phyloP scores from a whole-genome alignment of 2,113 vertebrate genomes.

The Dinomys branickii region DNA sequence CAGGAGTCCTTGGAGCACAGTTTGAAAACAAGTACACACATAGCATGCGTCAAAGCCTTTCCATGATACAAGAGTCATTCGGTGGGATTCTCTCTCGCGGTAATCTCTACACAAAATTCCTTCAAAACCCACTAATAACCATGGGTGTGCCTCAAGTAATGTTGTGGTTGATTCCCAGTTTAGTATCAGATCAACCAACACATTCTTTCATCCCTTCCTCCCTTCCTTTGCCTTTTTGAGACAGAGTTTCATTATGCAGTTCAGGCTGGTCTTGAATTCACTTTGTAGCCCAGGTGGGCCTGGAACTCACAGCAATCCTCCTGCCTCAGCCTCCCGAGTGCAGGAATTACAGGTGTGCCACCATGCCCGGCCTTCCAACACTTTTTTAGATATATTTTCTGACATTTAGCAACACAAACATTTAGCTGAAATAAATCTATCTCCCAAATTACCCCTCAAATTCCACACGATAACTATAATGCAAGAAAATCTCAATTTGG shows the following conservation, averaged over 20 bases:
- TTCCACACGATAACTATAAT: constrained; percentile 12
- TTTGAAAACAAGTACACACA: neutral
- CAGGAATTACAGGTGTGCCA: too few relatives aligned
- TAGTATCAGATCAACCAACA: neutral
- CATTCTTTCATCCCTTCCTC: neutral
- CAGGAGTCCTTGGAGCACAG: neutral
- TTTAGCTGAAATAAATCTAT: constrained; percentile 19
- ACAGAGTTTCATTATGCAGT: too few relatives aligned
- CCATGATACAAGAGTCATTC: neutral
- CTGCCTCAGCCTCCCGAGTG: too few relatives aligned
- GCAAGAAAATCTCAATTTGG: neutral
- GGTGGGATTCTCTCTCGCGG: neutral
- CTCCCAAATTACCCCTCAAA: neutral
- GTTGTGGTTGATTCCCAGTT: neutral
- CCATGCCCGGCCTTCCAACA: too few relatives aligned
- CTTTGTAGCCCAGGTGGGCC: too few relatives aligned
- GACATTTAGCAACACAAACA: neutral
- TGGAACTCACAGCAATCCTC: too few relatives aligned
- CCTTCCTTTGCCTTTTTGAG: too few relatives aligned
- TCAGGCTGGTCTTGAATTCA: too few relatives aligned
- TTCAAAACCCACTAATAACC: constrained; percentile 24
- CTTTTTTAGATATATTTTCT: neutral
- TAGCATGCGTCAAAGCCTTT: neutral
- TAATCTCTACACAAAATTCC: neutral
- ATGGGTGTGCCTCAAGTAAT: neutral